Evolutionary conservation across 2,888 invertebrate genomes (phyloP).

Genomic region (Rhimphoctona megacephalus): DNA sequence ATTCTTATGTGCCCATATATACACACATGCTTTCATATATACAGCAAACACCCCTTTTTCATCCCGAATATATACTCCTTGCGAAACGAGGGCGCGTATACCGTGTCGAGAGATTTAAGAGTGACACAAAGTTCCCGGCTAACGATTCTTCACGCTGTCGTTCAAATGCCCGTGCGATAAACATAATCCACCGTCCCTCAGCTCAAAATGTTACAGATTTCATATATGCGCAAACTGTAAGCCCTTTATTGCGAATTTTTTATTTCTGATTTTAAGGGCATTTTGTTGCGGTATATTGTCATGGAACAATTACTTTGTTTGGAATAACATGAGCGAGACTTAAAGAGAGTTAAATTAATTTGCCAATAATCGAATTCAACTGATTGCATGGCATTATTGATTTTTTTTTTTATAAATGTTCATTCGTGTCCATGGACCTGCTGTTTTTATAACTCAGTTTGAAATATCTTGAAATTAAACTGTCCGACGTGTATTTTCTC

Average conservation of each 20-base stretch:
- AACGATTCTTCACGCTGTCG: slow-evolving; percentile 78
- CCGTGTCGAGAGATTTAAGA: slow-evolving; percentile 38
- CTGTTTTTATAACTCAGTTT: not conserved
- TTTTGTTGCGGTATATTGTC: not conserved
- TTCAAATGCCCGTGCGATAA: slow-evolving; percentile 76
- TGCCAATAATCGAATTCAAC: not conserved
- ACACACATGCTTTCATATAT: not conserved
- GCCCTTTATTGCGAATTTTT: not conserved
- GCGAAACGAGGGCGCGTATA: slow-evolving; percentile 67
- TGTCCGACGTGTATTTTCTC: too few relatives aligned
- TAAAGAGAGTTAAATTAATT: not conserved
- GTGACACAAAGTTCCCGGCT: slow-evolving; percentile 42
- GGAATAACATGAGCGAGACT: not conserved
- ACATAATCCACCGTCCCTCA: slow-evolving; percentile 62
- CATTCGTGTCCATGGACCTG: not conserved
- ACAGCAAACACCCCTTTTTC: slow-evolving; percentile 36
- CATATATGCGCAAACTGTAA: not conserved
- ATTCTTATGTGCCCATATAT: slow-evolving; percentile 1
- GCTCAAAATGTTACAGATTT: slow-evolving; percentile 6
- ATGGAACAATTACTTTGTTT: not conserved
- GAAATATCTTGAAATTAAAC: too few relatives aligned
- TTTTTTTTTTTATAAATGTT: not conserved
- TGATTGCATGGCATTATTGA: not conserved
- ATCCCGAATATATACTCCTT: not conserved
- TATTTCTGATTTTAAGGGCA: not conserved